Base-by-base conservation (phyloP, 2,888 invertebrate species). In the Drosophila formosana region DNA sequence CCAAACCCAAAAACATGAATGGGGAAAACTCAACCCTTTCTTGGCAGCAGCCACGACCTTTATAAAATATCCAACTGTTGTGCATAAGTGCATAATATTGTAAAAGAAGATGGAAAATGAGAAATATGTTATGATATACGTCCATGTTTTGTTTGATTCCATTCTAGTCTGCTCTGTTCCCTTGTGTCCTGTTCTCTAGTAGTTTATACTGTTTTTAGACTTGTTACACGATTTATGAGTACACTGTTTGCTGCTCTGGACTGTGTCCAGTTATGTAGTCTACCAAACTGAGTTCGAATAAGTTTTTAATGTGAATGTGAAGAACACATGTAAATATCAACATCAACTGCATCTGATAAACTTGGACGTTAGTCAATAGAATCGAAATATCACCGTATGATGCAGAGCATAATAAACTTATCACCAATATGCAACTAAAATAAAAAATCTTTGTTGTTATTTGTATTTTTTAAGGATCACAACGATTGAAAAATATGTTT, bases 11-110 rank as follows among this genome's bases (percentile, higher is more conserved):
- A 25, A 13, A n/a, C 11, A n/a, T 34, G 11, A 13, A 45, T 9
- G 45, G 25, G 43, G 55, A 45, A 51, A 50, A 46, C 18, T 25
- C 62, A 70, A 76, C 62, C 58, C 80, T 70, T 68, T 56, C 49
- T 46, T 41, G 39, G 11, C 60, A 41, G 26, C 55, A 66, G 55
- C 47, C 63, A 39, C 73, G 66, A 77, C 69, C 78, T 72, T 85
- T 71, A 49, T 45, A 37, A 56, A 52, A 75, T 57, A 57, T 57
- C 61, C 58, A 52, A 64, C 65, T 61, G 51, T 51, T 64, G 58
- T 56, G 37, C 75, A 78, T 83, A 82, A 82, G 84, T 83, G 82
- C 78, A 86, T 75, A 80, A 83, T 72, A 82, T 78, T 86, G 82
- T 86, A 67, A 30, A 64, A 57, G 18, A 62, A 51, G 55, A 60